A percentile compares a stretch with the other conserved stretches of the same genome.
Evolutionary conservation across 2,113 vertebrate species (phyloP).

Genomic region (Bubo blakistoni): DNA sequence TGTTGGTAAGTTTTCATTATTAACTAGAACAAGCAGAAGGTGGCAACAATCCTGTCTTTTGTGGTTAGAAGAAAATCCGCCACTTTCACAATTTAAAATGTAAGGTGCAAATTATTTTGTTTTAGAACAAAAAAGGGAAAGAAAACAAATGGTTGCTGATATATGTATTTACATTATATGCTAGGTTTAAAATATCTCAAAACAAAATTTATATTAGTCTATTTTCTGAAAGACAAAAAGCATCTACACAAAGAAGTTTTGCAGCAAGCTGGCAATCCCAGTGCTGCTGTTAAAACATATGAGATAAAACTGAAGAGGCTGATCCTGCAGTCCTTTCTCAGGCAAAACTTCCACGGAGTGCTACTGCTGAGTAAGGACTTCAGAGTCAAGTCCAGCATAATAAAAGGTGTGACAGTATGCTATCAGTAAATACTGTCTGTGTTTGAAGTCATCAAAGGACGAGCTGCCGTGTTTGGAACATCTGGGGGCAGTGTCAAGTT

Average conservation of each 20-base stretch:
- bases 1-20: slow-evolving; percentile 14
- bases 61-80: not conserved
- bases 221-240: slow-evolving; percentile 7
- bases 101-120: not conserved
- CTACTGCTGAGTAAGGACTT: not conserved
- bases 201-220: not conserved
- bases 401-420: not conserved
- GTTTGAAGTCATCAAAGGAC: not conserved
- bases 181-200: not conserved
- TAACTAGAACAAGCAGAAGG: slow-evolving; percentile 2
- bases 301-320: not conserved
- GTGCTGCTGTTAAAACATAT: not conserved
- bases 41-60: not conserved
- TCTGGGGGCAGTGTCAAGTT: not conserved
- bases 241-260: not conserved
- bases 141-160: slow-evolving; percentile 7
- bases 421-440: not conserved
- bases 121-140: not conserved
- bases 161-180: not conserved
- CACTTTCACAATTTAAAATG: not conserved
- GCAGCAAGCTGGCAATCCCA: not conserved
- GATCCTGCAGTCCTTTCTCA: not conserved
- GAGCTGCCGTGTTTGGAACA: not conserved
- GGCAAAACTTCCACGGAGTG: not conserved
- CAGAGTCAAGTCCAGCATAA: not conserved